phyloP scores from a whole-genome alignment of 2,888 invertebrate genomes.

The Scaptomyza cyrtandrae region DNA sequence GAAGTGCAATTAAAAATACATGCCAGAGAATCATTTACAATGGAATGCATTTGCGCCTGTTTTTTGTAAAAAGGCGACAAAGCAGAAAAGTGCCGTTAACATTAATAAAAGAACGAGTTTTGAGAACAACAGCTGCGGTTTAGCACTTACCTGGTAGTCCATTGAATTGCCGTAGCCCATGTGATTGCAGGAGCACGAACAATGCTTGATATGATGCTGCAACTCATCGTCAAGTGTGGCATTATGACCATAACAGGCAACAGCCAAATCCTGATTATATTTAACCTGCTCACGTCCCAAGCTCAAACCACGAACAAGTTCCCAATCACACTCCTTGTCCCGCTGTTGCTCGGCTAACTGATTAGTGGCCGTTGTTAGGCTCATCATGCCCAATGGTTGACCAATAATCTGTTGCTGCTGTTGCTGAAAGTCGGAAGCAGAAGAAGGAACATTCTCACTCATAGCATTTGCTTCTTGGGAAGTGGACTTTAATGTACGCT shows the following conservation, averaged over 20 bases:
- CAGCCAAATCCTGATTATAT: constrained; percentile 53
- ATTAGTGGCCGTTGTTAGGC: constrained; percentile 57
- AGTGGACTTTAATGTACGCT: constrained; percentile 70
- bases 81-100: constrained; percentile 2
- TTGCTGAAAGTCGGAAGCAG: constrained; percentile 18
- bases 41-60: constrained; percentile 37
- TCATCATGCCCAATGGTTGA: constrained; percentile 51
- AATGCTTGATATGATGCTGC: constrained; percentile 94
- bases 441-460: constrained; percentile 16
- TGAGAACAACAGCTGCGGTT: neutral
- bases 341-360: constrained; percentile 55
- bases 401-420: constrained; percentile 64
- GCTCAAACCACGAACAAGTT: constrained; percentile 24
- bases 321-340: constrained; percentile 36
- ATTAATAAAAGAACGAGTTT: constrained; percentile 2
- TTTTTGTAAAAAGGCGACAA: neutral
- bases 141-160: constrained; percentile 91
- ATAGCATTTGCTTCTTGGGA: constrained; percentile 66
- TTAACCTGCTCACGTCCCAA: constrained; percentile 46
- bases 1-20: constrained; percentile 58
- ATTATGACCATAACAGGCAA: constrained; percentile 56
- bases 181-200: constrained; percentile 96
- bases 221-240: constrained; percentile 90
- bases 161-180: constrained; percentile 96
- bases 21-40: constrained; percentile 57